Conservation (phyloP, 1,140 invertebrate species). For the Microvelia longipes region DNA sequence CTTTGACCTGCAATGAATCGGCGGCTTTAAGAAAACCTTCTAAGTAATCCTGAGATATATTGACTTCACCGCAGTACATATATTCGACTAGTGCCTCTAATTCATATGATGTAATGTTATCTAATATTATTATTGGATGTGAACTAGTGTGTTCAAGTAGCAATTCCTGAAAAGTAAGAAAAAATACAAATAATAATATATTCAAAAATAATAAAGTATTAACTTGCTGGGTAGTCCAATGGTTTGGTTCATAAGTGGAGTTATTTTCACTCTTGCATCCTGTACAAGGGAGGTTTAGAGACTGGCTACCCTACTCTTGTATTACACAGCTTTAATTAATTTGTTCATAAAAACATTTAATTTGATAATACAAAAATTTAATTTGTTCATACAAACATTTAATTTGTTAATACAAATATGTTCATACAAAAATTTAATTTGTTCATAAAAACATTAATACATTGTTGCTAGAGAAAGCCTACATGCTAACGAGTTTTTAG, state of each 20-base stretch:
- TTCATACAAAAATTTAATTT: too few relatives aligned
- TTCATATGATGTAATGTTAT: constrained; percentile 59
- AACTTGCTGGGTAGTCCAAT: neutral
- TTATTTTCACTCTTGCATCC: neutral
- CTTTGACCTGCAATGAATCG: constrained; percentile 69
- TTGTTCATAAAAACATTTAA: too few relatives aligned
- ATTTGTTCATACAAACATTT: too few relatives aligned
- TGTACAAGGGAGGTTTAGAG: too few relatives aligned
- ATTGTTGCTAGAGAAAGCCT: too few relatives aligned
- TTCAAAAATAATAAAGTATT: neutral
- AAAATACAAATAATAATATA: neutral
- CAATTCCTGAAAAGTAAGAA: constrained; percentile 16
- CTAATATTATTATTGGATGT: constrained; percentile 63
- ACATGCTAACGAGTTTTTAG: too few relatives aligned
- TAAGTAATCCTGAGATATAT: constrained; percentile 67
- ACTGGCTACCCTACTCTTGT: too few relatives aligned
- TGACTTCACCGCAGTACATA: constrained; percentile 76
- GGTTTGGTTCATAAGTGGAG: neutral
- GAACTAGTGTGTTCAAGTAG: constrained; percentile 36
- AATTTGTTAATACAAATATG: too few relatives aligned
- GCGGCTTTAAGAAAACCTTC: constrained; percentile 67
- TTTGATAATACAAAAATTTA: too few relatives aligned
- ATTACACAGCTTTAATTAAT: too few relatives aligned
- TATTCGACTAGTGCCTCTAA: constrained; percentile 64
- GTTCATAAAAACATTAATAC: too few relatives aligned